Evolutionary conservation across 2,888 invertebrate species (phyloP), one percentile per base, ranked within the genome.

Genomic region (Oligia strigilis): DNA sequence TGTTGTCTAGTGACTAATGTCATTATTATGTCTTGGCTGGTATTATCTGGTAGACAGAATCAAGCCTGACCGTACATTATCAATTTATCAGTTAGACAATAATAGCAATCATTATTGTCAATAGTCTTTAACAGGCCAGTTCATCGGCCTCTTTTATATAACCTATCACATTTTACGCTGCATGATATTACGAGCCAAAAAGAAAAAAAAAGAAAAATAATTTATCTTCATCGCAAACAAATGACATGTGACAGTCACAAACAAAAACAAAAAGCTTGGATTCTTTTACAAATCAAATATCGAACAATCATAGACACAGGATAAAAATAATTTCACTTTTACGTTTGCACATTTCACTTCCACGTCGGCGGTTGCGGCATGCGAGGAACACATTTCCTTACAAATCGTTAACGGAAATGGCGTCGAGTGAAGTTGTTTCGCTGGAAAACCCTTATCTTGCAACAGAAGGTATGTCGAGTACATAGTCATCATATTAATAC

Each of bases 331-430:
- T 81, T 84, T 78, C 77, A 80, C 80, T 77, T 82, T 78, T 77
- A 62, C 65, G 60, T 81, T 71, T 81, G 67, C 64, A 72, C 76
- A 79, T 81, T 85, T 81, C 72, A 71, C 78, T 80, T 77, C 84
- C 80, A 79, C 64, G 71, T 81, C 60, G 55, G 62, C 64, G 75
- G 70, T 85, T 67, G 66, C 81, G 75, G 69, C 76, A 72, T 79
- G 74, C 77, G 77, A 79, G 81, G 77, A 81, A 81, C 84, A 92
- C 90, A 93, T 95, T 95, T 95, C 94, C 94, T 93, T 92, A 92
- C 92, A 93, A 94, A 94, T 93, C 90, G 92, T 91, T 93, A 94
- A 94, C 93, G 94, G 95, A 95, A 95, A 95, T 93, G 91, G 91
- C 90, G 91, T 90, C 90, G 84, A 91, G 90, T 92, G 86, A 92